Evolutionary conservation across 1,140 invertebrate genomes (phyloP).

Genomic region (Trialeurodes vaporariorum): DNA sequence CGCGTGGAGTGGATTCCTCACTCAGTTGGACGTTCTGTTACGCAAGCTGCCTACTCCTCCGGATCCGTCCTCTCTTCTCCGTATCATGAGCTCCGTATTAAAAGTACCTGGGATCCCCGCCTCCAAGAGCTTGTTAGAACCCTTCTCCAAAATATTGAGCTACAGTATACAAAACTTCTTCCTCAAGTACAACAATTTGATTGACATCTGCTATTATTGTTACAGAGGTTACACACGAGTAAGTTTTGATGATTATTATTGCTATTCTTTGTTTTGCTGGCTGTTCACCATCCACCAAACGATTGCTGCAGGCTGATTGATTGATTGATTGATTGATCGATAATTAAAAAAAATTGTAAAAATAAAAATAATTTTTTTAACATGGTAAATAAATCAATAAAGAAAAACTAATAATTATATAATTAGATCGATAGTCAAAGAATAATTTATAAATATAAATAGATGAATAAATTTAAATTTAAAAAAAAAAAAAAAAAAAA

Average conservation of each 20-base stretch:
- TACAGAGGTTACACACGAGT: slow-evolving; percentile 71
- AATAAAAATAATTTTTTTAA: too few relatives aligned
- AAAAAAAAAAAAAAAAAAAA: too few relatives aligned
- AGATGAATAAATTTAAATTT: too few relatives aligned
- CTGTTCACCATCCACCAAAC: too few relatives aligned
- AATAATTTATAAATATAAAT: too few relatives aligned
- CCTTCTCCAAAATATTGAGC: slow-evolving; percentile 90
- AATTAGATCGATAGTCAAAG: too few relatives aligned
- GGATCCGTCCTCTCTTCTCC: slow-evolving; percentile 43
- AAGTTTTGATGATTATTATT: slow-evolving; percentile 21
- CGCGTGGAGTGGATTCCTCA: background rate
- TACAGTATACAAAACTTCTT: slow-evolving; percentile 78
- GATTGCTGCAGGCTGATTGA: too few relatives aligned
- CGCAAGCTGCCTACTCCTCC: slow-evolving; percentile 1
- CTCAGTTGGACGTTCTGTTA: background rate
- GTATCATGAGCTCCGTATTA: slow-evolving; percentile 74
- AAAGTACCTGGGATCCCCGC: slow-evolving; percentile 69
- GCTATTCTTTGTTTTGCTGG: too few relatives aligned
- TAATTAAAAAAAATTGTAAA: too few relatives aligned
- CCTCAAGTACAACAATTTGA: slow-evolving; percentile 70
- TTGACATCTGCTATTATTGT: slow-evolving; percentile 82
- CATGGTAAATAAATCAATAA: too few relatives aligned
- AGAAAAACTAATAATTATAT: too few relatives aligned
- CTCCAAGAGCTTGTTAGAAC: slow-evolving; percentile 75
- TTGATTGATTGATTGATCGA: too few relatives aligned